phyloP scores from a whole-genome alignment of 2,113 vertebrate genomes.

The Rhabdornis inornatus region DNA sequence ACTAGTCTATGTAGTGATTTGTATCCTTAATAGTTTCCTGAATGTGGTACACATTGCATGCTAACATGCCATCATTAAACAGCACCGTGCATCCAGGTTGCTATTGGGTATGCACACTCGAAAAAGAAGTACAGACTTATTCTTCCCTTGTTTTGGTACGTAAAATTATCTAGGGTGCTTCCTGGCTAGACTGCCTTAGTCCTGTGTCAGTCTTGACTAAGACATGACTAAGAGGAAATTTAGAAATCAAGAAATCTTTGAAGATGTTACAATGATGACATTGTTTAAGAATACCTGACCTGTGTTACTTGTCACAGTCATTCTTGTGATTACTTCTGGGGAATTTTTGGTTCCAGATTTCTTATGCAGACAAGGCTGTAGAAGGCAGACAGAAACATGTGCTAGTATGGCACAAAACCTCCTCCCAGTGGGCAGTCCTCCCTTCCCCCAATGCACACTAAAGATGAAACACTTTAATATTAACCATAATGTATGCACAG shows the following conservation, averaged over 20 bases:
- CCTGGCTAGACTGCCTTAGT: not conserved
- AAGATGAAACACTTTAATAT: not conserved
- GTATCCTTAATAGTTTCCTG: conserved; percentile 21
- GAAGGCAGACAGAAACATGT: not conserved
- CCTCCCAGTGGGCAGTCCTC: not conserved
- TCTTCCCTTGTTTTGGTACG: not conserved
- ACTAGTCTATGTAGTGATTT: conserved; percentile 1
- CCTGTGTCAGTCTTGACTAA: not conserved
- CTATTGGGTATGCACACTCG: not conserved
- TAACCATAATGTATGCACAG: not conserved
- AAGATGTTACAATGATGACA: not conserved
- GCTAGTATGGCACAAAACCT: not conserved
- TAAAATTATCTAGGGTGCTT: not conserved
- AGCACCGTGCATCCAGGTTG: not conserved
- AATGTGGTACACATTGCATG: not conserved
- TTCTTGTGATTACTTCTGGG: not conserved
- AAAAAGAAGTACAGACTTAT: not conserved
- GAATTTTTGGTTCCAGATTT: not conserved
- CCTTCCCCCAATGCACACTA: not conserved
- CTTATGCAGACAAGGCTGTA: not conserved
- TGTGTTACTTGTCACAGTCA: not conserved
- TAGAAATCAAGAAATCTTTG: not conserved
- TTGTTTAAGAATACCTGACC: not conserved
- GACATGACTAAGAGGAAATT: conserved; percentile 17
- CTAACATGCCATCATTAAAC: not conserved